phyloP scores from a whole-genome alignment of 2,797 vertebrate genomes.

The Merluccius polli region DNA sequence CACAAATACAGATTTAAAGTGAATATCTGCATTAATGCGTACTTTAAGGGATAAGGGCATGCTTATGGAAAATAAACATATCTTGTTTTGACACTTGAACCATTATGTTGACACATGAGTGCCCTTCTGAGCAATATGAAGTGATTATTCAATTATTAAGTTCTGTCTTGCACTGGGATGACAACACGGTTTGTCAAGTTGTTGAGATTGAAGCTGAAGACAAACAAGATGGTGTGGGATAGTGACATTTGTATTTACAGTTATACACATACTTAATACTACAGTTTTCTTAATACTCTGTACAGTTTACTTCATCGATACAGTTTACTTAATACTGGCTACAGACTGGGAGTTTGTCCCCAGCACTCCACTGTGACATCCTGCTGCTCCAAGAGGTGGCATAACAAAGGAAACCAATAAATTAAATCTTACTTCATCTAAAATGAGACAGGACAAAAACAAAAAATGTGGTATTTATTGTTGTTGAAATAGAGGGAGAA shows the following conservation, averaged over 20 bases:
- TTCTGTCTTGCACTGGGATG: slow-evolving; percentile 33
- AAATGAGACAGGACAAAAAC: background rate
- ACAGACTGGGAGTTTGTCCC: background rate
- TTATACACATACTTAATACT: background rate
- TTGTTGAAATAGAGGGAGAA: background rate
- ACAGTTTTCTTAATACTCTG: background rate
- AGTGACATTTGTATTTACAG: background rate
- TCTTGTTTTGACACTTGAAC: slow-evolving; percentile 60
- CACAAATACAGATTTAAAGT: slow-evolving; percentile 28
- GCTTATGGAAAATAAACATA: slow-evolving; percentile 37
- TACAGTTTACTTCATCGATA: background rate
- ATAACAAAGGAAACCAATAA: background rate
- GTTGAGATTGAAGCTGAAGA: background rate
- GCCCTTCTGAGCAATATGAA: slow-evolving; percentile 51
- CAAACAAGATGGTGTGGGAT: background rate
- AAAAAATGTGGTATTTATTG: background rate
- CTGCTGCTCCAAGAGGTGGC: background rate
- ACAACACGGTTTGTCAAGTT: background rate
- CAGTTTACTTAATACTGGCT: background rate
- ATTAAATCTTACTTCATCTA: background rate
- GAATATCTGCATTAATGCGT: slow-evolving; percentile 64
- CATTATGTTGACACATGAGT: slow-evolving; percentile 50
- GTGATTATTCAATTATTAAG: slow-evolving; percentile 59
- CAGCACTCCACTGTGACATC: background rate
- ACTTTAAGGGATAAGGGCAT: slow-evolving; percentile 50